Conservation (phyloP, 92 coral and sea anemone genomes). For the Phenganax subtilis region DNA sequence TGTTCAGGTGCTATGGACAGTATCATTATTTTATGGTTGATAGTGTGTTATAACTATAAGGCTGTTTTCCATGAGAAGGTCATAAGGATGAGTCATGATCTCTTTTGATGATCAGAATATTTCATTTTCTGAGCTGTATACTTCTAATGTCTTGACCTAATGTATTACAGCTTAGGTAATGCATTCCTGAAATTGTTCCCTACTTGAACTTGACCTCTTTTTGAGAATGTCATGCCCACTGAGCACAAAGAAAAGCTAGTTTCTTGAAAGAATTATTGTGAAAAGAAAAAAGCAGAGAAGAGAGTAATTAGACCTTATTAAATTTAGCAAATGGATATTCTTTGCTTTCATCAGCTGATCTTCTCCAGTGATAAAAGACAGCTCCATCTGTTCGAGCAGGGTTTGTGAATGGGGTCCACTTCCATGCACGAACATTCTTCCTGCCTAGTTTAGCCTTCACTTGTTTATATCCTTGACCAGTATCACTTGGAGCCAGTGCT, state of each 20-base stretch:
- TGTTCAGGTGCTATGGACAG: not conserved
- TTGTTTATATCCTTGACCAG: conserved; percentile 89
- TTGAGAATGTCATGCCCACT: not conserved
- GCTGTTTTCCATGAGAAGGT: no score
- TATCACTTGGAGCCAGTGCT: conserved; percentile 75
- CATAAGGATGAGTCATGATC: not conserved
- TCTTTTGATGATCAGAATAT: no score
- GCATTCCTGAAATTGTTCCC: not conserved
- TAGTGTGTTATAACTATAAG: no score
- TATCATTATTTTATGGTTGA: not conserved
- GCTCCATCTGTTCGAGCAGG: conserved; percentile 95
- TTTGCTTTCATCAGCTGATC: conserved; percentile 82
- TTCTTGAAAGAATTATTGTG: not conserved
- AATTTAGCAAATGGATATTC: conserved; percentile 98
- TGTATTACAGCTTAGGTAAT: not conserved
- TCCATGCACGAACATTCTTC: conserved; percentile 86
- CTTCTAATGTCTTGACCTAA: no score
- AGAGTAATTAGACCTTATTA: conserved; percentile 62
- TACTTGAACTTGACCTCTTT: not conserved
- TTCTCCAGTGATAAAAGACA: conserved; percentile 80
- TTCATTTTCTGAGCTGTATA: no score
- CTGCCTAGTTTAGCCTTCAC: conserved; percentile 95
- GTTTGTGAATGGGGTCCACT: conserved; percentile 77
- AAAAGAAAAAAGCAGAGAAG: not conserved
- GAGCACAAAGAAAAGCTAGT: not conserved